These are phyloP conservation scores for Lomographa bimaculata DNA, from an alignment of 2,888 invertebrate species.

Conservation along the genomic window DNA sequence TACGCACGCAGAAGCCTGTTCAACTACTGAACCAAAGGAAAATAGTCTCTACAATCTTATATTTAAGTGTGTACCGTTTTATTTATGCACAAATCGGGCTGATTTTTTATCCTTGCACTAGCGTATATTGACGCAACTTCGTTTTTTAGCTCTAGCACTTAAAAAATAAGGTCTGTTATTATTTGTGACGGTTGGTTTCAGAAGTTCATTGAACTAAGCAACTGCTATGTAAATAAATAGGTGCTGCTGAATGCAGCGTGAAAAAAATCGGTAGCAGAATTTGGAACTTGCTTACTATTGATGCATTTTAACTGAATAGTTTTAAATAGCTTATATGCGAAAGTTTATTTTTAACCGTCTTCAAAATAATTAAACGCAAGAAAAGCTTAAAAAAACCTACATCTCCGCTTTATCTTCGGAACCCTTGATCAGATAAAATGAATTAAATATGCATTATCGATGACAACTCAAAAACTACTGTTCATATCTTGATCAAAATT, in stretches of 20 bases:
- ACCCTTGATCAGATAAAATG: no score
- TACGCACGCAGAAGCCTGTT: conserved; percentile 11
- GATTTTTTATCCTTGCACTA: no score
- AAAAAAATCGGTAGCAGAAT: conserved; percentile 44
- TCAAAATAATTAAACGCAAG: no score
- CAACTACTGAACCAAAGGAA: conserved; percentile 6
- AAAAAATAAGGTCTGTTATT: conserved; percentile 18
- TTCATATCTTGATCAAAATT: no score
- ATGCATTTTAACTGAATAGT: no score
- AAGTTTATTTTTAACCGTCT: no score
- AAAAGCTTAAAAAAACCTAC: no score
- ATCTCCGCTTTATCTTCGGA: no score
- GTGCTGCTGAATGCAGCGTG: conserved; percentile 56
- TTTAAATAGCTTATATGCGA: no score
- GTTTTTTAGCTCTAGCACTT: conserved; percentile 11
- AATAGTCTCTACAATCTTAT: conserved; percentile 21
- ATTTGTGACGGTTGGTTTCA: conserved; percentile 17
- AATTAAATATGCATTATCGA: no score
- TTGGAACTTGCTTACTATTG: conserved; percentile 44
- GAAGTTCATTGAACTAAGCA: conserved; percentile 65
- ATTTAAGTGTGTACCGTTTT: conserved; percentile 12
- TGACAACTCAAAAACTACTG: no score
- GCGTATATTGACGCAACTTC: no score
- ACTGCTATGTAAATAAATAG: conserved; percentile 69
- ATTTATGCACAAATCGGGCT: conserved; percentile 9